phyloP scores from a whole-genome alignment of 2,113 vertebrate genomes.

The Eublepharis macularius region DNA sequence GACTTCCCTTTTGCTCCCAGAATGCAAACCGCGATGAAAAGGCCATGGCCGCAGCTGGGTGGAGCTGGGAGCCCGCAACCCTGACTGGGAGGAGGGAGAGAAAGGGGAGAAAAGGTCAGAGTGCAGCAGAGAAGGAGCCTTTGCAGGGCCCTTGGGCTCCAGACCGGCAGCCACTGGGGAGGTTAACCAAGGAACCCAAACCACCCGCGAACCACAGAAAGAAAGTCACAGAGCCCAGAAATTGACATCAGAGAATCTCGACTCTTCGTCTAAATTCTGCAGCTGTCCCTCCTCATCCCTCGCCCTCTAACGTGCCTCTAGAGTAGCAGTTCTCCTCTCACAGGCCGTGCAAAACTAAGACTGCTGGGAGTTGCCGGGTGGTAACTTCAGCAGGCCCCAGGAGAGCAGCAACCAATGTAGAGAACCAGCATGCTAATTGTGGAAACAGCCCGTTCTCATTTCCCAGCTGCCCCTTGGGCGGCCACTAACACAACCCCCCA shows the following conservation, averaged over 20 bases:
- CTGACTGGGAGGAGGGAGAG: conserved; percentile 59
- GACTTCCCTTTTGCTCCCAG: conserved; percentile 99
- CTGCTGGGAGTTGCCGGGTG: conserved; percentile 32
- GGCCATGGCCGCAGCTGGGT: conserved; percentile 87
- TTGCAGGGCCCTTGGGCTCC: background rate
- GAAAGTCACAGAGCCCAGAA: background rate
- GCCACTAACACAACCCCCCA: background rate
- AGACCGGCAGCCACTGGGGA: background rate
- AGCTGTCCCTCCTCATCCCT: background rate
- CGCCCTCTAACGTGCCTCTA: background rate
- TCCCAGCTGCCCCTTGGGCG: background rate
- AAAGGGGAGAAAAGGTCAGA: background rate
- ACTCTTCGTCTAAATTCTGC: background rate
- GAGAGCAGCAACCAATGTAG: background rate
- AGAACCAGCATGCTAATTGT: background rate
- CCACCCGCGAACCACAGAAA: background rate
- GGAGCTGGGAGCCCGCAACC: conserved; percentile 65
- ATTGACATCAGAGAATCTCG: background rate
- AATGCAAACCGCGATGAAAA: conserved; percentile 98
- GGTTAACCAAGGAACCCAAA: background rate
- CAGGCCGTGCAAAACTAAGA: conserved; percentile 12
- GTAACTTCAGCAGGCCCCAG: background rate
- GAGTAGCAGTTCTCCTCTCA: conserved; percentile 28
- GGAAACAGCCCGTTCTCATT: background rate
- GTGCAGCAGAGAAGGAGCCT: background rate